Percentiles rank a stretch among this genome's conserved stretches.
Evolutionary conservation across 1,140 invertebrate genomes (phyloP).

Genomic region (Homarus americanus): DNA sequence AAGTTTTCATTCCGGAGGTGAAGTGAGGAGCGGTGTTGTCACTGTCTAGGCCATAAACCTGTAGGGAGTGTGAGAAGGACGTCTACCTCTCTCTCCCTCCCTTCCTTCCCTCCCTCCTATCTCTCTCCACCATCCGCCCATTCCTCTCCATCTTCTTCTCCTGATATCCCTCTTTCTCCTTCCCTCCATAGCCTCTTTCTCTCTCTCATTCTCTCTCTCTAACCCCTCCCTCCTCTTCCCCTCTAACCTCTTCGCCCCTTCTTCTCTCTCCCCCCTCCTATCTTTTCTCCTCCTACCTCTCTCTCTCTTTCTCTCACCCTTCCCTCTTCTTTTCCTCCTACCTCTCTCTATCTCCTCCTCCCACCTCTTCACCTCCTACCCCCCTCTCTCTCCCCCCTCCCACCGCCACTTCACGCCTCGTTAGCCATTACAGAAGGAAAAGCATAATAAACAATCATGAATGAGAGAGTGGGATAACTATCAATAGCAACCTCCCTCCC

Average conservation of each 20-base stretch:
- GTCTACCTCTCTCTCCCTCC: constrained; percentile 3
- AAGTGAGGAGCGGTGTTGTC: too few species aligned
- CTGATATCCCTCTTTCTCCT: background rate
- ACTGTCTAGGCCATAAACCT: too few species aligned
- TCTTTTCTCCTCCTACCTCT: background rate
- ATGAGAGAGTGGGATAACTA: too few species aligned
- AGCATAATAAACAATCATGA: too few species aligned
- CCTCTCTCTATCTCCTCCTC: too few species aligned
- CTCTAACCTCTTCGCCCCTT: background rate
- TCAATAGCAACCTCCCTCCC: too few species aligned
- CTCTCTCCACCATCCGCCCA: background rate
- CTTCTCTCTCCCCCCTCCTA: background rate
- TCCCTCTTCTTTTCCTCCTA: background rate
- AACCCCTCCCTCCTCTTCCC: background rate
- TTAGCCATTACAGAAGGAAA: too few species aligned
- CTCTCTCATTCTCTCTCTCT: too few species aligned
- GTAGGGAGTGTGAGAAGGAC: too few species aligned
- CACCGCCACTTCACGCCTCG: background rate
- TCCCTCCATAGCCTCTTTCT: background rate
- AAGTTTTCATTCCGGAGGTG: too few species aligned
- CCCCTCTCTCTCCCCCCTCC: background rate
- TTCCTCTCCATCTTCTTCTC: background rate
- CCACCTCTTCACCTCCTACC: background rate
- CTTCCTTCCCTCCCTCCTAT: background rate
- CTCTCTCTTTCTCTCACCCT: background rate